These are phyloP conservation scores for Lasioglossum lativentre DNA, from an alignment of 2,888 invertebrate genomes.

Conservation along the genomic window DNA sequence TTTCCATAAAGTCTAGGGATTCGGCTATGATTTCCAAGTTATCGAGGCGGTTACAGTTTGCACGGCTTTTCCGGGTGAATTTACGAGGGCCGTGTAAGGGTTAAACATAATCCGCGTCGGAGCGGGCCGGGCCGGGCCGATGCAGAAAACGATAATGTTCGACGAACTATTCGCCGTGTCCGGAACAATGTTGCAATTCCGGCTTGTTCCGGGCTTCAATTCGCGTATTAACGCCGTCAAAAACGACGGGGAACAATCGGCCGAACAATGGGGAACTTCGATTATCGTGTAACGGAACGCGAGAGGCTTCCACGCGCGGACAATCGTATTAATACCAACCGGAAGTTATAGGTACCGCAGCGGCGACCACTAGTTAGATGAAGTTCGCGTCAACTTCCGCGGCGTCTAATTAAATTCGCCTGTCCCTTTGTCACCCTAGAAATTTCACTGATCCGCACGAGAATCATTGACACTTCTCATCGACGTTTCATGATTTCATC, in stretches of 20 bases:
- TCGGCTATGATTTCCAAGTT: background rate
- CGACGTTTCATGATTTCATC: background rate
- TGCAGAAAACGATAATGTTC: background rate
- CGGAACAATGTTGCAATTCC: background rate
- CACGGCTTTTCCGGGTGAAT: background rate
- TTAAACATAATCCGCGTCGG: background rate
- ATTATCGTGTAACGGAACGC: background rate
- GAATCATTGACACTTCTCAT: background rate
- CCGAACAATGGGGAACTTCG: slow-evolving; percentile 6
- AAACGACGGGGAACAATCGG: background rate
- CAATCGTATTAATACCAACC: slow-evolving; percentile 46
- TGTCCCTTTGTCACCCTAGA: slow-evolving; percentile 23
- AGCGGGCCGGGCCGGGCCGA: background rate
- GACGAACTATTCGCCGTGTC: background rate
- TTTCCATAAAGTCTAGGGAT: background rate
- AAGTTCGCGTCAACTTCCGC: slow-evolving; percentile 55
- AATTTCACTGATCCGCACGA: slow-evolving; percentile 29
- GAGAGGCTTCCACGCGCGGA: background rate
- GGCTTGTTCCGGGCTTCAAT: background rate
- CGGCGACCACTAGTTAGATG: slow-evolving; percentile 31
- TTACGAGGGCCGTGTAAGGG: background rate
- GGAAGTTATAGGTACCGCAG: slow-evolving; percentile 45
- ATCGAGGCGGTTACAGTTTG: background rate
- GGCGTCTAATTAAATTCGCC: slow-evolving; percentile 50
- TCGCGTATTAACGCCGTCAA: background rate